Evolutionary conservation across 2,113 vertebrate genomes (phyloP), one percentile per base, ranked within the genome.

Genomic region (Entelurus aequoreus): DNA sequence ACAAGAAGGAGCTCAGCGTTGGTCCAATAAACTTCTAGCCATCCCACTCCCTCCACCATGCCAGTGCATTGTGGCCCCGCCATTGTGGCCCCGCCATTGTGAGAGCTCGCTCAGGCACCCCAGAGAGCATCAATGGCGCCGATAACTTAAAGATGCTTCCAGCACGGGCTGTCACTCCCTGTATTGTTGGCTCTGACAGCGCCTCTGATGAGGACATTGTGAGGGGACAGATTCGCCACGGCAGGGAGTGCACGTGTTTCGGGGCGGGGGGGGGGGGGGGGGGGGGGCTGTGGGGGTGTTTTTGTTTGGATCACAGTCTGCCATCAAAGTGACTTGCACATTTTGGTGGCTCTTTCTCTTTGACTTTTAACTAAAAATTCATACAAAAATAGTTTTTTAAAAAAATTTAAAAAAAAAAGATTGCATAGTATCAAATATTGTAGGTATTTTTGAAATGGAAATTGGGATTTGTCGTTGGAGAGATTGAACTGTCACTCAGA

Each of bases 1-100:
- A 19, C 19, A 19, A 19, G 19, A 19, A 19, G 19, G 19, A 19
- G 19, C 19, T 19, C 19, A 7, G 72, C 35, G 59, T 65, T 19
- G 72, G 68, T 76, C 72, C 86, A 85, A 87, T 86, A 82, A 87
- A 83, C 77, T 75, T 74, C 49, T 60, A 53, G 77, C 75, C 52
- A 5, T 84, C 42, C 84, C 66, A 86, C 85, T 78, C 72, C 73
- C 76, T 9, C 74, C 46, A 86, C 80, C 81, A 85, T 82, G 60
- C 77, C 1, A 60, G 66, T 70, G 48, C 72, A 75, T 75, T 28
- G 28, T 28, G 2, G 28, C 28, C 3, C 28, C 28, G 28, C 28
- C 28, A 28, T 28, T 28, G 28, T 28, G 28, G 28, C 28, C 38
- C 40, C 1, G 42, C 44, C 71, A 72, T 84, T 84, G 76, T 86